These are phyloP conservation scores for Metridium senile DNA, from an alignment of 92 coral and sea anemone genomes.

Conservation along the genomic window DNA sequence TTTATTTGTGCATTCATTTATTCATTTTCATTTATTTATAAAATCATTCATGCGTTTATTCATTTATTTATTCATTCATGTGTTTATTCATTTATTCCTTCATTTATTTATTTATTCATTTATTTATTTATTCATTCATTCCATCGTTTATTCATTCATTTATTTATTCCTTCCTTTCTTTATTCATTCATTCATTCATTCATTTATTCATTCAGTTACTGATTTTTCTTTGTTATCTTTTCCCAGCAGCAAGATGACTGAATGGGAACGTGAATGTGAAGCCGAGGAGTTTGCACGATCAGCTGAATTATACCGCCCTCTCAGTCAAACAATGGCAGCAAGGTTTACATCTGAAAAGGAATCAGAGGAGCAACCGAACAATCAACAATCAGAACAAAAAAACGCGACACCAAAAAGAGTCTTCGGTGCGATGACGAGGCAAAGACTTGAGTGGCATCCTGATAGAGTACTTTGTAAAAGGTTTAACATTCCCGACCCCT, in stretches of 20 bases:
- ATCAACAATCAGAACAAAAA: slow-evolving; percentile 45
- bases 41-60: neutral
- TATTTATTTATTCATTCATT: neutral
- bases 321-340: slow-evolving; percentile 85
- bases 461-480: slow-evolving; percentile 86
- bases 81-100: neutral
- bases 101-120: neutral
- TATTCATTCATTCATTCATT: neutral
- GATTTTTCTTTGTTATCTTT: too few relatives aligned
- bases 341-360: slow-evolving; percentile 89
- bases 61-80: neutral
- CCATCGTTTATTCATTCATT: neutral
- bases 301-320: slow-evolving; percentile 82
- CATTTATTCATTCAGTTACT: neutral
- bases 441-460: slow-evolving; percentile 92
- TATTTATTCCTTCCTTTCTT: neutral
- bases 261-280: slow-evolving; percentile 98
- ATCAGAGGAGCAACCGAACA: slow-evolving; percentile 58
- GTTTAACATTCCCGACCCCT: slow-evolving; percentile 94
- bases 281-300: slow-evolving; percentile 86
- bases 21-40: neutral
- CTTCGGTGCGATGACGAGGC: slow-evolving; percentile 96
- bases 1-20: neutral
- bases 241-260: slow-evolving; percentile 73
- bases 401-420: slow-evolving; percentile 85